phyloP scores from a whole-genome alignment of 2,888 invertebrate species.

The Drosophila quinaria region DNA sequence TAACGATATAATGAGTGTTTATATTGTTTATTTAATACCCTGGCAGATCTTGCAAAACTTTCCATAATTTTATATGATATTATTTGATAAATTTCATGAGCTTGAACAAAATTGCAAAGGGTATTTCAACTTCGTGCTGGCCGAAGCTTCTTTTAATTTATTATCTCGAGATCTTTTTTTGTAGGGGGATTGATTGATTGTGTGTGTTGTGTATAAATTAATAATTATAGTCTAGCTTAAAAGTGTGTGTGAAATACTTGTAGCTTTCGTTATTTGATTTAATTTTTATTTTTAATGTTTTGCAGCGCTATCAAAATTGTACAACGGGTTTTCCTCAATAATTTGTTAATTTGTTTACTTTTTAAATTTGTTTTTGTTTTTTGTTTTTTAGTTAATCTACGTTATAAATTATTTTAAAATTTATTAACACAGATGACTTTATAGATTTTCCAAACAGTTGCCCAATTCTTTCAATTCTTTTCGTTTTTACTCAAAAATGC shows the following conservation, averaged over 20 bases:
- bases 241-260: slow-evolving; percentile 34
- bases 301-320: slow-evolving; percentile 46
- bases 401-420: slow-evolving; percentile 82
- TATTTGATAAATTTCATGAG: background rate
- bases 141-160: slow-evolving; percentile 12
- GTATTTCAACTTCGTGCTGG: slow-evolving; percentile 20
- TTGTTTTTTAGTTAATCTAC: slow-evolving; percentile 68
- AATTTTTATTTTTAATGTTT: slow-evolving; percentile 9
- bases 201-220: slow-evolving; percentile 38
- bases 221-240: slow-evolving; percentile 51
- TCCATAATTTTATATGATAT: background rate
- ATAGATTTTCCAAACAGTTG: slow-evolving; percentile 74
- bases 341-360: slow-evolving; percentile 25
- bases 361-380: slow-evolving; percentile 42
- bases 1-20: slow-evolving; percentile 19
- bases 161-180: slow-evolving; percentile 52
- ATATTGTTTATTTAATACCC: slow-evolving; percentile 33
- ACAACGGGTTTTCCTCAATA: slow-evolving; percentile 14
- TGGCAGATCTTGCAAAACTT: slow-evolving; percentile 17
- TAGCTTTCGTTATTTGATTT: slow-evolving; percentile 14
- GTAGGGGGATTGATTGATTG: slow-evolving; percentile 22
- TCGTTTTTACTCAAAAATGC: slow-evolving; percentile 56
- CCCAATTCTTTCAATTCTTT: slow-evolving; percentile 46
- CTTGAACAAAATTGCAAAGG: slow-evolving; percentile 17
- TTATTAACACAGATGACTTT: slow-evolving; percentile 86